These are phyloP conservation scores for Phacellophora camtschatica DNA, from an alignment of 30 jellyfish, hydroid and myxozoan species.

Conservation along the genomic window DNA sequence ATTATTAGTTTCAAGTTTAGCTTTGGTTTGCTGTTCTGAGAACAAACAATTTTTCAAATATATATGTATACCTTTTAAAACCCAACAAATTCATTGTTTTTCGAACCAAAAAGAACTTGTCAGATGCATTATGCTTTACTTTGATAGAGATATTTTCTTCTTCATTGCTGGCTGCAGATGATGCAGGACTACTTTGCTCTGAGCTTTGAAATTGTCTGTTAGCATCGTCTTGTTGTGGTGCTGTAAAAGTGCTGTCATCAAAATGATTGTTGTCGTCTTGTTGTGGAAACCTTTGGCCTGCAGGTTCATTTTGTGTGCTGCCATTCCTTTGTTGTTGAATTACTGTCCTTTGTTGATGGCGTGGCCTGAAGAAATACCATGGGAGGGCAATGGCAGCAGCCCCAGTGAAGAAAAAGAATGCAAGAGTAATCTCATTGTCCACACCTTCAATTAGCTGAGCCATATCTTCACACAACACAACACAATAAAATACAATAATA, in stretches of 20 bases:
- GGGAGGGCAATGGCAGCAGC: constrained; percentile 76
- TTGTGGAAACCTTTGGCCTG: neutral
- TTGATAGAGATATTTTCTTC: constrained; percentile 1
- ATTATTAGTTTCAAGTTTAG: too few relatives aligned
- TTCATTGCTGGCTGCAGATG: neutral
- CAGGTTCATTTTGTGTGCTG: neutral
- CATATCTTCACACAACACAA: too few relatives aligned
- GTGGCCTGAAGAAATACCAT: constrained; percentile 72
- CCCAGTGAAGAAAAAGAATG: constrained; percentile 30
- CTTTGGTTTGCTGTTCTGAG: too few relatives aligned
- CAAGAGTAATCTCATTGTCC: constrained; percentile 51
- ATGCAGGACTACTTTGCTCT: too few relatives aligned
- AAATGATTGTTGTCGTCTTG: neutral
- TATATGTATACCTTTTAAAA: constrained; percentile 28
- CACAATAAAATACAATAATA: too few relatives aligned
- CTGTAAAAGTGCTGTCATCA: neutral
- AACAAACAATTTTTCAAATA: too few relatives aligned
- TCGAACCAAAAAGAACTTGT: constrained; percentile 1
- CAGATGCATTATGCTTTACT: constrained; percentile 25
- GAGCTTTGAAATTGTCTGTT: too few relatives aligned
- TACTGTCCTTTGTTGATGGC: too few relatives aligned
- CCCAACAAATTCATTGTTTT: constrained; percentile 26
- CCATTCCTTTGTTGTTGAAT: too few relatives aligned
- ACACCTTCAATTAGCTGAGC: constrained; percentile 66
- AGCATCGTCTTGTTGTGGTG: too few relatives aligned